Percentiles rank a stretch among this genome's conserved stretches.
These are phyloP conservation scores for Antitype chi DNA, from an alignment of 2,888 invertebrate species.

Conservation along the genomic window DNA sequence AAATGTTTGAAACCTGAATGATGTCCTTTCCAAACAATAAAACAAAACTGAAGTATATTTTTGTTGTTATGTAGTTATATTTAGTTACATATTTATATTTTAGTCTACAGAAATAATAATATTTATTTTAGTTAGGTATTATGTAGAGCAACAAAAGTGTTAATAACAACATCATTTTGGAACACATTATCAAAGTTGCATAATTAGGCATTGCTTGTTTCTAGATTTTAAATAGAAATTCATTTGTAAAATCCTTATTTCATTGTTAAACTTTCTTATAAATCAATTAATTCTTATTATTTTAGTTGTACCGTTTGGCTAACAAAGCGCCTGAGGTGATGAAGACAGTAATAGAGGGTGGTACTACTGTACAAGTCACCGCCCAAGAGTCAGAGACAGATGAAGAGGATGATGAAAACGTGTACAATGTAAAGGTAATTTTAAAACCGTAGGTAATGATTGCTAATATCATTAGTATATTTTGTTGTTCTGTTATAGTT, in stretches of 20 bases:
- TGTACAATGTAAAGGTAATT: constrained; percentile 84
- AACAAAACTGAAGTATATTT: background rate
- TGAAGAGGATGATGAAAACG: constrained; percentile 82
- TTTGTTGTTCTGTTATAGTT: background rate
- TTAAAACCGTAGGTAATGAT: background rate
- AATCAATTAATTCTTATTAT: constrained; percentile 12
- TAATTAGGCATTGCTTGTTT: background rate
- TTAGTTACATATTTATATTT: too few relatives aligned
- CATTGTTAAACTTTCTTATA: background rate
- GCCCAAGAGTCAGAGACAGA: constrained; percentile 84
- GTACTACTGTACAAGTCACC: constrained; percentile 83
- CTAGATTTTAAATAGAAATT: background rate
- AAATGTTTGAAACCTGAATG: too few relatives aligned
- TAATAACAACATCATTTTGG: background rate
- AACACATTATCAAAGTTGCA: background rate
- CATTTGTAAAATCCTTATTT: constrained; percentile 3
- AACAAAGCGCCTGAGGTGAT: constrained; percentile 68
- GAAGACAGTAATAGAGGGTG: constrained; percentile 81
- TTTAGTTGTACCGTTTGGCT: constrained; percentile 68
- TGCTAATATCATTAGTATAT: background rate
- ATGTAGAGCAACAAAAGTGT: background rate
- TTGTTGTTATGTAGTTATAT: too few relatives aligned
- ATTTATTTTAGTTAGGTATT: background rate
- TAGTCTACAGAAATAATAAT: too few relatives aligned
- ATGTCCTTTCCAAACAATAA: background rate